Evolutionary conservation across 2,888 invertebrate genomes (phyloP).

Genomic region (Drosophila niveifrons): DNA sequence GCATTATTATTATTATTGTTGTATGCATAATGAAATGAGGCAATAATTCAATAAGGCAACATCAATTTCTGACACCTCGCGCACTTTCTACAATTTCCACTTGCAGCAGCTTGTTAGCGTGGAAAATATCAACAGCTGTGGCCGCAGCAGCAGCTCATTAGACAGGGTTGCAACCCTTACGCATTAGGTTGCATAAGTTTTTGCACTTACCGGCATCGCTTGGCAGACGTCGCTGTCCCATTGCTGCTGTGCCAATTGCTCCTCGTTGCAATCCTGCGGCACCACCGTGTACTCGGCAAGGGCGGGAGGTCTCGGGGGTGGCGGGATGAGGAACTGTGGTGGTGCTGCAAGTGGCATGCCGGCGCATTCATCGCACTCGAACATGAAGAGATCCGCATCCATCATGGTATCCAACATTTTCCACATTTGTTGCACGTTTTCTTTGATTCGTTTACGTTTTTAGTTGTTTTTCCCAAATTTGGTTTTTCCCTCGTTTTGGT

Average conservation of each 20-base stretch:
- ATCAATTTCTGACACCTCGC: slow-evolving; percentile 68
- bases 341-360: slow-evolving; percentile 83
- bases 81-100: slow-evolving; percentile 4
- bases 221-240: slow-evolving; percentile 85
- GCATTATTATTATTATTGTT: slow-evolving; percentile 54
- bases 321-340: slow-evolving; percentile 85
- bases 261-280: slow-evolving; percentile 82
- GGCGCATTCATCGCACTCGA: slow-evolving; percentile 85
- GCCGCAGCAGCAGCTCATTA: slow-evolving; percentile 39
- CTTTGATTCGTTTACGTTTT: slow-evolving; percentile 1
- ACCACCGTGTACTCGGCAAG: slow-evolving; percentile 77
- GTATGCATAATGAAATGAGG: slow-evolving; percentile 45
- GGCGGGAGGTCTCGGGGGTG: slow-evolving; percentile 84
- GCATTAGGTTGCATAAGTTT: not conserved
- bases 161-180: slow-evolving; percentile 61
- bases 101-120: slow-evolving; percentile 29
- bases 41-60: slow-evolving; percentile 77
- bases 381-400: slow-evolving; percentile 80
- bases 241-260: slow-evolving; percentile 82
- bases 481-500: slow-evolving; percentile 31
- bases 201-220: slow-evolving; percentile 85
- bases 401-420: slow-evolving; percentile 83
- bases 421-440: slow-evolving; percentile 81
- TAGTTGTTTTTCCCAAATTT: not conserved
- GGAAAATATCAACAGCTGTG: slow-evolving; percentile 67